Evolutionary conservation across 1,140 invertebrate species (phyloP).

Genomic region (Ladona fulva): DNA sequence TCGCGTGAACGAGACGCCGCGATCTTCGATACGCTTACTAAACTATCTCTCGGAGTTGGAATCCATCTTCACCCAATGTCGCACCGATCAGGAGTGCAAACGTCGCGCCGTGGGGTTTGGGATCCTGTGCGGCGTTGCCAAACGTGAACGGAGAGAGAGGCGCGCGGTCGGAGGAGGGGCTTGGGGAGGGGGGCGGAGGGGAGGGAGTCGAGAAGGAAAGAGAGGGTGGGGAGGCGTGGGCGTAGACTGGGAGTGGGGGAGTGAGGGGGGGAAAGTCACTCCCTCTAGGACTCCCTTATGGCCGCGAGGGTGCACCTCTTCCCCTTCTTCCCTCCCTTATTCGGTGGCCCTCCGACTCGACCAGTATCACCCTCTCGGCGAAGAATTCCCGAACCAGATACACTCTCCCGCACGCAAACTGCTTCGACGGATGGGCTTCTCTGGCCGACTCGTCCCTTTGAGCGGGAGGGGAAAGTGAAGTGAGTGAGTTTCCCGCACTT

Average conservation of each 20-base stretch:
- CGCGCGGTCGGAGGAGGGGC: not conserved
- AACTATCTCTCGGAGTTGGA: not conserved
- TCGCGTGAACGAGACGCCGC: no score
- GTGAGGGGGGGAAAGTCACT: not conserved
- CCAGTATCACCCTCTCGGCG: not conserved
- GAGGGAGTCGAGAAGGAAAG: not conserved
- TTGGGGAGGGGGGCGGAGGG: not conserved
- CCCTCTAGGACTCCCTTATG: not conserved
- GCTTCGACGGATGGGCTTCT: not conserved
- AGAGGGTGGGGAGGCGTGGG: not conserved
- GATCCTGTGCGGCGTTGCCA: not conserved
- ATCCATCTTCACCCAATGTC: conserved; percentile 1
- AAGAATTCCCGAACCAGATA: not conserved
- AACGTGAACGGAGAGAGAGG: not conserved
- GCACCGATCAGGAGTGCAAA: not conserved
- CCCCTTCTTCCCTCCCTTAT: not conserved
- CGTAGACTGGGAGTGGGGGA: not conserved
- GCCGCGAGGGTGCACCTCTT: not conserved
- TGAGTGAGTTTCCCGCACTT: not conserved
- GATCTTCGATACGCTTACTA: no score
- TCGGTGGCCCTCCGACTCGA: not conserved
- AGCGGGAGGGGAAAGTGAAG: not conserved
- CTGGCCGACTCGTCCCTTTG: not conserved
- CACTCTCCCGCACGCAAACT: not conserved
- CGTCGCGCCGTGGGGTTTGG: not conserved